Percentiles rank a stretch among this genome's conserved stretches.
These are phyloP conservation scores for Crocallis elinguaria DNA, from an alignment of 2,888 invertebrate genomes.

Conservation along the genomic window DNA sequence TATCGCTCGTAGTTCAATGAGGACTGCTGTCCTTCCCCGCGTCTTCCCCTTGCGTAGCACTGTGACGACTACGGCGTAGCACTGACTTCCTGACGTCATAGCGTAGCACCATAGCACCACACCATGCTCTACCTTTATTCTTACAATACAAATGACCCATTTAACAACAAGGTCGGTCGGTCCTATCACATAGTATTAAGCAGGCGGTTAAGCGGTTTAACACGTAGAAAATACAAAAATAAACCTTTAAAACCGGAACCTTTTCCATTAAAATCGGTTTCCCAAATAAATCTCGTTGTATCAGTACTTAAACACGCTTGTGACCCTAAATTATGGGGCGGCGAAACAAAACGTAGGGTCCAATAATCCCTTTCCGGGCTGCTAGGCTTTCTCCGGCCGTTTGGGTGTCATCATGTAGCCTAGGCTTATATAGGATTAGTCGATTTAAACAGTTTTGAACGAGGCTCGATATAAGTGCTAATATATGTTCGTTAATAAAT, in stretches of 20 bases:
- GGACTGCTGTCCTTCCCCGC: too few relatives aligned
- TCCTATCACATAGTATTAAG: too few relatives aligned
- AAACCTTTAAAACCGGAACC: background rate
- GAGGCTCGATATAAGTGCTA: constrained; percentile 2
- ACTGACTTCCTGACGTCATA: too few relatives aligned
- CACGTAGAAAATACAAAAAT: background rate
- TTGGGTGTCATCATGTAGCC: constrained; percentile 34
- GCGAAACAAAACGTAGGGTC: constrained; percentile 33
- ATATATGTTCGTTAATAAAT: background rate
- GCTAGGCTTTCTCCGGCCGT: constrained; percentile 33
- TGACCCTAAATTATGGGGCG: constrained; percentile 23
- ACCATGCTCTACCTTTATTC: too few relatives aligned
- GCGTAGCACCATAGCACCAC: too few relatives aligned
- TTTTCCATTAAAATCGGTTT: too few relatives aligned
- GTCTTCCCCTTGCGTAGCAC: too few relatives aligned
- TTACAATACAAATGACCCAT: too few relatives aligned
- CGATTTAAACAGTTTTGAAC: constrained; percentile 30
- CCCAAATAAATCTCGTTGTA: constrained; percentile 35
- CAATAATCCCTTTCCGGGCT: constrained; percentile 29
- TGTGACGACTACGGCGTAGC: too few relatives aligned
- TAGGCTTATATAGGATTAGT: constrained; percentile 39
- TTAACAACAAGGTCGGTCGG: too few relatives aligned
- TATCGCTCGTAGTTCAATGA: too few relatives aligned
- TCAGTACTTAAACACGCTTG: constrained; percentile 41
- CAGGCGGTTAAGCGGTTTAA: too few relatives aligned